Evolutionary conservation across 2,888 invertebrate genomes (phyloP), one percentile per base, ranked within the genome.

Genomic region (Apoda limacodes): DNA sequence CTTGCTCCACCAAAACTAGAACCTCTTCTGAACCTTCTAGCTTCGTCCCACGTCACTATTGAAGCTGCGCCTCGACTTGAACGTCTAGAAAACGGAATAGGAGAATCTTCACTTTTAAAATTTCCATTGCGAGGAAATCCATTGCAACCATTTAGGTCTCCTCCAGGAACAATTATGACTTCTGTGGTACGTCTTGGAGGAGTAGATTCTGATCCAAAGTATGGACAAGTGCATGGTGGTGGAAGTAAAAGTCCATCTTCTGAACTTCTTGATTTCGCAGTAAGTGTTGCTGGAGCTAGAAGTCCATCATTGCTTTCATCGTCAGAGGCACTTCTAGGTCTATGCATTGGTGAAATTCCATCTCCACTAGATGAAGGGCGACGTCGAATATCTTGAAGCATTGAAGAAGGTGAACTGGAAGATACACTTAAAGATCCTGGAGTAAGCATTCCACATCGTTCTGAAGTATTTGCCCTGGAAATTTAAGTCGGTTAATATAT

Each of bases 161-260:
- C 84, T 24, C 78, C 78, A 15, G 84, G 81, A 5, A 82, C 81
- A 20, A 83, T 84, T 2, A 84, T 81, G 0, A 75, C 71, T 52
- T 76, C 75, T 1, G 82, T 82, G 1, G 75, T 74, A 9, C 71
- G 53, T 39, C 70, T 57, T 46, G 83, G 80, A 34, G 85, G 76
- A 41, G 83, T 61, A 11, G 86, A 84, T 2, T 85, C 85, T 39
- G 88, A 85, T 1, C 92, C 90, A 51, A 92, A 91, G 49, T 92
- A 92, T 0, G 91, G 90, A 51, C 92, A 91, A 0, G 90, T 90
- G 58, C 91, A 92, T 0, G 90, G 89, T 1, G 90, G 88, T 3
- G 90, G 90, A 21, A 91, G 55, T 5, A 85, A 75, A 13, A 86
- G 59, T 38, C 75, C 70, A 34, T 80, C 75, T 57, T 69, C 82